Evolutionary conservation across 2,113 vertebrate genomes (phyloP), one percentile per base, ranked within the genome.

Genomic region (Bambusicola thoracicus): DNA sequence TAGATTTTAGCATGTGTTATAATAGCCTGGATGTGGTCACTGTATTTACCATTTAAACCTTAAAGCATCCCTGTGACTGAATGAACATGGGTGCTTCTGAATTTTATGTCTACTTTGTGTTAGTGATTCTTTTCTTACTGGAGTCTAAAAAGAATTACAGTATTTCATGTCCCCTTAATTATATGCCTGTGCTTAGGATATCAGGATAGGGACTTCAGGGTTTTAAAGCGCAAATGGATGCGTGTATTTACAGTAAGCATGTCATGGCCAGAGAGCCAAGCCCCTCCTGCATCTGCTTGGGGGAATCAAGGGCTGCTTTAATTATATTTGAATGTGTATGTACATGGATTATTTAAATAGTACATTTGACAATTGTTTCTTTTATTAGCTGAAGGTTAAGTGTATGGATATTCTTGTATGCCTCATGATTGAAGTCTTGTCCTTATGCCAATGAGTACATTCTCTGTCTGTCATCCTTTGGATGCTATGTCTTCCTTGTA

Each of bases 61-160:
- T 46, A n/a, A 58, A 66, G 79, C 18, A 41, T 87, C 36, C 21
- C 48, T 49, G 66, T 56, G 53, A 32, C 27, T 53, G 51, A 29
- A 53, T 53, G 14, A 29, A 56, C 59, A 43, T 80, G 34, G 41
- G 11, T 85, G 49, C 17, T 69, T 92, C 74, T 66, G 34, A 34
- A 36, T 67, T 78, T 89, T 69, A 5, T 77, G 27, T 77, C 56
- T 69, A 2, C 77, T 66, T 62, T 46, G 14, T 49, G 25, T 69
- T 94, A 75, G 58, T 2, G 1, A 32, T 51, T 76, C 62, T 94
- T 85, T 73, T 83, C 38, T 67, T 74, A 8, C 44, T 40, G 41
- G 80, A 79, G 90, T 40, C 53, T 79, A 40, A 53, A 81, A 75
- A 19, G 61, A 89, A 69, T 69, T 90, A 69, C 49, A n/a, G 32